These are phyloP conservation scores for Loripinus fragilis DNA, from an alignment of 2,888 invertebrate species.

Conservation along the genomic window DNA sequence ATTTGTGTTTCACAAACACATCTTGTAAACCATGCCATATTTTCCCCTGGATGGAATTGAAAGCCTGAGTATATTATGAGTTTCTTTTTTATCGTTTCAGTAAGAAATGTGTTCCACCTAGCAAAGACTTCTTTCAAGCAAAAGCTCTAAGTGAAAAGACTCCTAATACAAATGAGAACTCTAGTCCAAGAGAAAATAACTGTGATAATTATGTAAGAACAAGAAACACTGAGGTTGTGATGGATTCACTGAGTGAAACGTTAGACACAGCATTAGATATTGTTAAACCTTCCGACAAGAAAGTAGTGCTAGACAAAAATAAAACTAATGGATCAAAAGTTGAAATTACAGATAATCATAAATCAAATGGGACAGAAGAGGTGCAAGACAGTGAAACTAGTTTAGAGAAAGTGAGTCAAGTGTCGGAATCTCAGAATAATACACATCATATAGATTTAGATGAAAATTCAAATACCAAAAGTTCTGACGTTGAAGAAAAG, in stretches of 20 bases:
- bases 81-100: too few species aligned
- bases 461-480: not conserved
- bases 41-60: too few species aligned
- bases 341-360: not conserved
- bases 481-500: not conserved
- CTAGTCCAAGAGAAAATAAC: not conserved
- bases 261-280: constrained; percentile 3
- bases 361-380: not conserved
- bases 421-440: not conserved
- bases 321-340: not conserved
- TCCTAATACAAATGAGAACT: not conserved
- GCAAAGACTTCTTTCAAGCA: not conserved
- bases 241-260: constrained; percentile 8
- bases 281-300: not conserved
- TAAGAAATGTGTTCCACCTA: constrained; percentile 7
- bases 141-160: not conserved
- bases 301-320: too few species aligned
- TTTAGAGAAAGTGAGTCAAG: not conserved
- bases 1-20: too few species aligned
- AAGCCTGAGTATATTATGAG: too few species aligned
- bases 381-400: not conserved
- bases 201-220: not conserved
- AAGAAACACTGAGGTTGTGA: not conserved
- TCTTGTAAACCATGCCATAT: too few species aligned
- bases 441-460: not conserved